Percentiles rank a stretch among this genome's conserved stretches.
These are phyloP conservation scores for Cecidostiba fungosa DNA, from an alignment of 2,888 invertebrate genomes.

Conservation along the genomic window DNA sequence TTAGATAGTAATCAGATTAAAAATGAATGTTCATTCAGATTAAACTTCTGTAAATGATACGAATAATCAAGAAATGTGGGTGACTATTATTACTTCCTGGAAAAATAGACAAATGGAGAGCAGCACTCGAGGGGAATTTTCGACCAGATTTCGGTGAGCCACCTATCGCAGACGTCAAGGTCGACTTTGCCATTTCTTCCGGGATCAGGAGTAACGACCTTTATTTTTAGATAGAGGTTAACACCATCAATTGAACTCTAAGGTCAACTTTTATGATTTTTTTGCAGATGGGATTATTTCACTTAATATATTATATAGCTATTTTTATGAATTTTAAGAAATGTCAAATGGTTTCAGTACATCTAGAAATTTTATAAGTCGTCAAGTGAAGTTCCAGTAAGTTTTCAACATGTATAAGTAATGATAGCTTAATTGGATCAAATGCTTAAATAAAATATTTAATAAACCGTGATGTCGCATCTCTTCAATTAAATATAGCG, in stretches of 20 bases:
- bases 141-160: conserved; percentile 23
- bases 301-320: not conserved
- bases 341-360: no score
- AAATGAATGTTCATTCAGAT: not conserved
- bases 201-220: conserved; percentile 40
- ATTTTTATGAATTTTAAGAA: not conserved
- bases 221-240: conserved; percentile 32
- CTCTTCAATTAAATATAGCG: no score
- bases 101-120: conserved; percentile 28
- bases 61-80: conserved; percentile 16
- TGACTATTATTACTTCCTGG: conserved; percentile 37
- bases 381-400: no score
- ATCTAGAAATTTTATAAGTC: no score
- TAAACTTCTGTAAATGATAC: not conserved
- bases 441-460: no score
- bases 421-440: no score
- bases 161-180: conserved; percentile 38
- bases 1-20: no score
- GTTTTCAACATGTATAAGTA: no score
- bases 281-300: not conserved
- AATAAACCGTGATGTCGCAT: no score
- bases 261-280: not conserved
- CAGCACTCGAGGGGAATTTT: conserved; percentile 17
- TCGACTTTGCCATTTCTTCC: conserved; percentile 46
- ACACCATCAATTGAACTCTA: not conserved